Base-by-base conservation (phyloP, 92 coral and sea anemone species). In the Montipora capitata region DNA sequence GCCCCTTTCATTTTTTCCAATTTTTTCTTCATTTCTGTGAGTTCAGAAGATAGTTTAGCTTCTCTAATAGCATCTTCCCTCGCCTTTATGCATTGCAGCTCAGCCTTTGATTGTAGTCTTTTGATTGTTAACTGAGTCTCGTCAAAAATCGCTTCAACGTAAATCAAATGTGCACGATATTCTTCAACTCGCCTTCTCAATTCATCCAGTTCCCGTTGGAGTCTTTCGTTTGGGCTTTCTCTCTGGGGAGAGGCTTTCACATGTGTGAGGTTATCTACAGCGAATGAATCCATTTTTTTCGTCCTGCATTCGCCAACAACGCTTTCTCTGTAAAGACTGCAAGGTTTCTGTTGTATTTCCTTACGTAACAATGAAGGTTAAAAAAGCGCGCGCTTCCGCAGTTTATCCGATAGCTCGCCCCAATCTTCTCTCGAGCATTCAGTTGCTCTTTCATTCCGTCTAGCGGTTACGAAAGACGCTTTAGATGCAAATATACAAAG, bases 141-240 rank as follows among this genome's bases (percentile, higher is more conserved):
- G 8, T 77, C 39, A 51, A 27, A 38, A 48, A 77, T 35, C 39
- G 38, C 69, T 58, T 57, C 81, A 57, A 77, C 38, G 40, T 58
- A 8, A 61, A 56, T 51, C 69, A 77, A 39, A 14, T 57, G 39
- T 1, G 27, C 13, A 7, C n/a, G 68, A 41, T 54, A 54, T 17
- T 57, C 41, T 39, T 38, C 49, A 4, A 40, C 10, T 77, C 51
- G 68, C 45, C 58, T 77, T 77, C 61, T 56, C 66, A 77, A 64
- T 57, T 77, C 81, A 10, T 35, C 39, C 8, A 77, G 39, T 7
- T 77, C 52, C 41, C 81, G 66, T 40, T 39, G 40, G 40, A 59
- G 13, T 41, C 68, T 77, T 12, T 77, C 67, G 49, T 9, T 77
- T 42, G 54, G 27, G 13, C 68, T 77, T 77, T 77, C 81, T 17